Percentiles rank a stretch among this genome's conserved stretches.
Conservation (phyloP, 2,888 invertebrate genomes). For the Coenonympha glycerion region DNA sequence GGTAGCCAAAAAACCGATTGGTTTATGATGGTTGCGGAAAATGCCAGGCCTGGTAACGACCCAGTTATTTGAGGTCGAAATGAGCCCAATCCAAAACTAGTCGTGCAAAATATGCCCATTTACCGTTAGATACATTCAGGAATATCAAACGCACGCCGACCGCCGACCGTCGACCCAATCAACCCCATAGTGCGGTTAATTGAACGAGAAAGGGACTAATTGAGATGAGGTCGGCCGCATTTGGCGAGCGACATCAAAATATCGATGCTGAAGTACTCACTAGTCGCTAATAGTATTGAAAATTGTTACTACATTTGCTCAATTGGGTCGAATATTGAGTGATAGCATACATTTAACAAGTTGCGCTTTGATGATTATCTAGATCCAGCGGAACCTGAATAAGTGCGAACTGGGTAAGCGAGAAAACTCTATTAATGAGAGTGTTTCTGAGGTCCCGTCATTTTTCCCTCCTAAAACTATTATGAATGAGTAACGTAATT, state of each 20-base stretch:
- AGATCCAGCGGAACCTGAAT: no score
- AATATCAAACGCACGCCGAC: background rate
- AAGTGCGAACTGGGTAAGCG: no score
- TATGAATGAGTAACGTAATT: no score
- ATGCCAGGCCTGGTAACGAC: no score
- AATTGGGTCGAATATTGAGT: background rate
- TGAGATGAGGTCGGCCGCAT: conserved; percentile 11
- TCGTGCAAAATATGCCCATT: background rate
- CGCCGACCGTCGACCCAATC: conserved; percentile 3
- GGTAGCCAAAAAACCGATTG: no score
- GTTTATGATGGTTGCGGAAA: no score
- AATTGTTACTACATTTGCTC: background rate
- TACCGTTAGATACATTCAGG: background rate
- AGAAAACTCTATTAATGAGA: no score
- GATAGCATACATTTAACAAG: no score
- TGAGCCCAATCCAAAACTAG: background rate
- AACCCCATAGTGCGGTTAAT: conserved; percentile 10
- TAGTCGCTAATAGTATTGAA: background rate
- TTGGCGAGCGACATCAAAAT: background rate
- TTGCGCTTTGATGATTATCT: no score
- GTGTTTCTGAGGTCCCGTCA: no score
- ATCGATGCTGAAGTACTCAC: background rate
- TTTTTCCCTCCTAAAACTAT: no score
- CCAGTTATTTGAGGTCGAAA: no score
- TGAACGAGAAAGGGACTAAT: conserved; percentile 16